Evolutionary conservation across 2,888 invertebrate species (phyloP).

Genomic region (Chesias legatella): DNA sequence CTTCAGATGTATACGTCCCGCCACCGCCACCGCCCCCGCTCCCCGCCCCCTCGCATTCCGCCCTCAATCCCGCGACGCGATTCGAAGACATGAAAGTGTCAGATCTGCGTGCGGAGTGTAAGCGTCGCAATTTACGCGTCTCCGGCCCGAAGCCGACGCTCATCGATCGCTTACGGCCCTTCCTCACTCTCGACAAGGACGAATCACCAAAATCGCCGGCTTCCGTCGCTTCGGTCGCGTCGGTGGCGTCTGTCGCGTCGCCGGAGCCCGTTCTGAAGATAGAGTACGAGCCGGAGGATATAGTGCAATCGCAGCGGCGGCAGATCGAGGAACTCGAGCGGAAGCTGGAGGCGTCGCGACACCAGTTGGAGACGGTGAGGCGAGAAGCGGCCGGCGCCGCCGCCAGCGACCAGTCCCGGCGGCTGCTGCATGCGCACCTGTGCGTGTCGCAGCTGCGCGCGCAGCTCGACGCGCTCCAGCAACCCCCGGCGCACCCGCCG

Average conservation of each 20-base stretch:
- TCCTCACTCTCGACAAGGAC: slow-evolving; percentile 74
- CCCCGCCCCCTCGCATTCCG: slow-evolving; percentile 61
- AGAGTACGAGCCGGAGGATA: slow-evolving; percentile 82
- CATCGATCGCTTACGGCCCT: slow-evolving; percentile 93
- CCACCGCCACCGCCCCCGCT: slow-evolving; percentile 78
- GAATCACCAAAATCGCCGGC: slow-evolving; percentile 69
- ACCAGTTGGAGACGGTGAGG: slow-evolving; percentile 86
- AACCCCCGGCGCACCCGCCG: slow-evolving; percentile 38
- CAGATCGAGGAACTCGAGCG: slow-evolving; percentile 93
- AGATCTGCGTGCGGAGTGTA: slow-evolving; percentile 95
- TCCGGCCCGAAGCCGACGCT: slow-evolving; percentile 97
- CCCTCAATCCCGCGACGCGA: slow-evolving; percentile 77
- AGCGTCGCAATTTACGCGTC: slow-evolving; percentile 95
- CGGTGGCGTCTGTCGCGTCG: slow-evolving; percentile 50
- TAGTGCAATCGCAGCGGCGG: slow-evolving; percentile 88
- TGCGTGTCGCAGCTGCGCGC: slow-evolving; percentile 78
- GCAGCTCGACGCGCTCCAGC: slow-evolving; percentile 83
- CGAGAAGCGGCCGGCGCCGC: slow-evolving; percentile 79
- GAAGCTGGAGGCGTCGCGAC: slow-evolving; percentile 88
- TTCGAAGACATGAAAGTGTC: slow-evolving; percentile 97
- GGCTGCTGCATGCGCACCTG: slow-evolving; percentile 83
- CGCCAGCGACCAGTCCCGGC: slow-evolving; percentile 67
- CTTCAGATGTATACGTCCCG: slow-evolving; percentile 60
- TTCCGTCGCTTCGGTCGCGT: slow-evolving; percentile 52
- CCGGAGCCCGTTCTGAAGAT: slow-evolving; percentile 46